phyloP scores from a whole-genome alignment of 1,140 invertebrate species.

The Camponotus pennsylvanicus region DNA sequence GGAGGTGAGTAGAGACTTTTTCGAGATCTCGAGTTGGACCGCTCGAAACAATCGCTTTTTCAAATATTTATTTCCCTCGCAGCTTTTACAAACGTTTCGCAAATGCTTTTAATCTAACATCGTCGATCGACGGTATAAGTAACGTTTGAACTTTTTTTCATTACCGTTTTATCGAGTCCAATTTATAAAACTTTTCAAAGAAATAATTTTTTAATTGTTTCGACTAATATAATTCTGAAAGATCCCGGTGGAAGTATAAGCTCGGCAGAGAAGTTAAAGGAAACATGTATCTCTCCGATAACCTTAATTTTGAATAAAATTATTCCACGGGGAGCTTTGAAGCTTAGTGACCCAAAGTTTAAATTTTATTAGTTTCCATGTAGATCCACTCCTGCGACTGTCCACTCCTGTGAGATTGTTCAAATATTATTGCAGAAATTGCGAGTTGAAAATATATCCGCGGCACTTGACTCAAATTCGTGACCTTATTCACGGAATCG shows the following conservation, averaged over 20 bases:
- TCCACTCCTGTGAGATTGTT: not conserved
- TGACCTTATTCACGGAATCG: not conserved
- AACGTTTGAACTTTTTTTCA: not conserved
- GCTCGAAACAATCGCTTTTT: not conserved
- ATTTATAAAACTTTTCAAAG: not conserved
- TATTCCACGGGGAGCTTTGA: not conserved
- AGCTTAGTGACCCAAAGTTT: not conserved
- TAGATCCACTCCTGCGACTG: not conserved
- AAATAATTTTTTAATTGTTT: not conserved
- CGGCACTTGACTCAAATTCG: not conserved
- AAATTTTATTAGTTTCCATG: slow-evolving; percentile 22
- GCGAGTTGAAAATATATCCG: not conserved
- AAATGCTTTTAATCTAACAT: not conserved
- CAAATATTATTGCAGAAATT: slow-evolving; percentile 27
- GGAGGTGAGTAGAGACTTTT: not conserved
- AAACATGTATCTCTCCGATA: not conserved
- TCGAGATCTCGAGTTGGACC: not conserved
- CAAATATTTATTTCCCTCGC: not conserved
- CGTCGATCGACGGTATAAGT: not conserved
- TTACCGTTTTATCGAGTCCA: not conserved
- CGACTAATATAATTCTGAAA: not conserved
- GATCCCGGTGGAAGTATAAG: not conserved
- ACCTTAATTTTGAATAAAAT: not conserved
- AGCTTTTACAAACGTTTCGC: not conserved
- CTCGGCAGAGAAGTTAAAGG: not conserved